These are phyloP conservation scores for Dicaeum eximium DNA, from an alignment of 2,113 vertebrate genomes.

Conservation along the genomic window DNA sequence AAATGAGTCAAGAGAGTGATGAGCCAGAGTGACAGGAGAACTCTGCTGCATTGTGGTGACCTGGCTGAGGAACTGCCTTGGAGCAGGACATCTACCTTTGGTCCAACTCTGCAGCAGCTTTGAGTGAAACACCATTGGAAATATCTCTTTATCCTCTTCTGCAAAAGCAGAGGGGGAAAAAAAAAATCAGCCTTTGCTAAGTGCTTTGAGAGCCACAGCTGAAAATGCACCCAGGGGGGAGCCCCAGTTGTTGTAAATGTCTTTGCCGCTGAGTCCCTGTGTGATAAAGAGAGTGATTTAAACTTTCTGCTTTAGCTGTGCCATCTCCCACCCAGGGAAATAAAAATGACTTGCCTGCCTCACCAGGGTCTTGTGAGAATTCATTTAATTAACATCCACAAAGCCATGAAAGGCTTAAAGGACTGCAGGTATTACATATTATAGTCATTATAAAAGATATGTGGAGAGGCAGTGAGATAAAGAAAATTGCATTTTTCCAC, in stretches of 20 bases:
- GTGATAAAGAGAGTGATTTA: conserved; percentile 10
- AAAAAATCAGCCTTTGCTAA: not conserved
- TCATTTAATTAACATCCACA: conserved; percentile 42
- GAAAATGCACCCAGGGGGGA: not conserved
- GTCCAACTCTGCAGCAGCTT: not conserved
- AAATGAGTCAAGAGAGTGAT: not conserved
- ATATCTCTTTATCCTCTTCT: not conserved
- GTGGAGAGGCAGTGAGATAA: not conserved
- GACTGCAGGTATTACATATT: not conserved
- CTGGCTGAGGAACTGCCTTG: not conserved
- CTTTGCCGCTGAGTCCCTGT: not conserved
- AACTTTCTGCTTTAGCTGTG: conserved; percentile 22
- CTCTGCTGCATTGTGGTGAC: not conserved
- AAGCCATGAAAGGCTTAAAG: not conserved
- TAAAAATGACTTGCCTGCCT: not conserved
- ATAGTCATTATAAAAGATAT: not conserved
- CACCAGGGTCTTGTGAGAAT: conserved; percentile 22
- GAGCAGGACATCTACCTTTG: not conserved
- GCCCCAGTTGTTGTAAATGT: not conserved
- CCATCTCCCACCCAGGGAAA: not conserved
- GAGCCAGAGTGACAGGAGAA: not conserved
- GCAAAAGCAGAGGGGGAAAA: not conserved
- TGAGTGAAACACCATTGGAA: not conserved
- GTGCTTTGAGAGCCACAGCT: not conserved
- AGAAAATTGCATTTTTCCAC: conserved; percentile 27